phyloP scores from a whole-genome alignment of 2,888 invertebrate genomes.

The Cyclophora punctaria region DNA sequence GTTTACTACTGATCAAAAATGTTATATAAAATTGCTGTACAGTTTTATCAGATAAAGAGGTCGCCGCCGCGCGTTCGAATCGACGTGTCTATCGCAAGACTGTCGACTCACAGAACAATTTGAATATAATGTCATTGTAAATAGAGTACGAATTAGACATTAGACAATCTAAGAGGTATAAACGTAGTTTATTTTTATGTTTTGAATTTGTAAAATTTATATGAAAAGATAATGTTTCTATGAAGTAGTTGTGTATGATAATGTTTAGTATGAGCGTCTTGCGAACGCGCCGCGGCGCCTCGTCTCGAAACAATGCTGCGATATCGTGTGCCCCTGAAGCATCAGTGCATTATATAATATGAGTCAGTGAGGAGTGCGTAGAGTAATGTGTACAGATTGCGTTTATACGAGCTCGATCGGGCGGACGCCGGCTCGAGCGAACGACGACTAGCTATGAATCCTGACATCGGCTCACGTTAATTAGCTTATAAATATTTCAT shows the following conservation, averaged over 20 bases:
- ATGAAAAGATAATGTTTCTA: constrained; percentile 31
- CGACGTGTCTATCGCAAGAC: constrained; percentile 41
- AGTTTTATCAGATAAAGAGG: constrained; percentile 37
- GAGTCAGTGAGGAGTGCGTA: constrained; percentile 62
- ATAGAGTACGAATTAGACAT: constrained; percentile 69
- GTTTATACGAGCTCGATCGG: constrained; percentile 67
- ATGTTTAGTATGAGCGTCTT: constrained; percentile 24
- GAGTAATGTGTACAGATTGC: constrained; percentile 65
- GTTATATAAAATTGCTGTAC: constrained; percentile 71
- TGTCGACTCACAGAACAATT: constrained; percentile 64
- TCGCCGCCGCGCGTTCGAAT: constrained; percentile 43
- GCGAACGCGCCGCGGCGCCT: constrained; percentile 40
- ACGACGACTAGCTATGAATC: constrained; percentile 75
- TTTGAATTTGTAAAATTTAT: constrained; percentile 47
- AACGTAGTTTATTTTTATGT: constrained; percentile 63
- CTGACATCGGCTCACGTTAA: constrained; percentile 76
- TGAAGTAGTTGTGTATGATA: constrained; percentile 22
- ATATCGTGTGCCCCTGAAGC: constrained; percentile 72
- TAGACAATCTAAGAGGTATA: constrained; percentile 62
- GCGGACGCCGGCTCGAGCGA: constrained; percentile 67
- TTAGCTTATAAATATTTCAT: constrained; percentile 76
- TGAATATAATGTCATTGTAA: constrained; percentile 66
- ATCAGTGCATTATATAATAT: constrained; percentile 63
- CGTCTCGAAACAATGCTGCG: constrained; percentile 63
- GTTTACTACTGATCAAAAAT: constrained; percentile 60